phyloP scores from a whole-genome alignment of 2,888 invertebrate species.

The Brachyopa scutellaris region DNA sequence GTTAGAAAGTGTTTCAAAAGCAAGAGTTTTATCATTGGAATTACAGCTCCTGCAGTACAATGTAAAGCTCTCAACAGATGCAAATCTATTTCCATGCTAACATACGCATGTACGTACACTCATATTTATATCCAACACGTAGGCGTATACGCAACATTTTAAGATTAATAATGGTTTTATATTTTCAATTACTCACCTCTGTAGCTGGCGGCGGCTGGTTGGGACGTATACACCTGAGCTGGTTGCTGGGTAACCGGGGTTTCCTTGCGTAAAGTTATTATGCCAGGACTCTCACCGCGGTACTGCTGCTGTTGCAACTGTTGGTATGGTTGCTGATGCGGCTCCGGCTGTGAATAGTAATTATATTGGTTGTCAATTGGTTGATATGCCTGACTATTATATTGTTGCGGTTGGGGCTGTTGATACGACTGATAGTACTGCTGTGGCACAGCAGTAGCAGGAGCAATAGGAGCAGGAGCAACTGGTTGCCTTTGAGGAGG shows the following conservation, averaged over 20 bases:
- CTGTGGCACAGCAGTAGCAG: slow-evolving; percentile 68
- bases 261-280: slow-evolving; percentile 85
- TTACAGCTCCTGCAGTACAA: no score
- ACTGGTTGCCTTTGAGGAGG: slow-evolving; percentile 73
- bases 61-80: no score
- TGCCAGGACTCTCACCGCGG: slow-evolving; percentile 83
- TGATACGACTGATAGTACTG: slow-evolving; percentile 75
- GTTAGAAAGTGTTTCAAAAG: no score
- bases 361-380: slow-evolving; percentile 80
- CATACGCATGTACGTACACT: no score
- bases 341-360: slow-evolving; percentile 81
- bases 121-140: no score
- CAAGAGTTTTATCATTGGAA: no score
- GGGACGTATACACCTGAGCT: slow-evolving; percentile 89
- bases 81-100: no score
- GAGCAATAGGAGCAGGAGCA: slow-evolving; percentile 74
- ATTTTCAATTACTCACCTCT: slow-evolving; percentile 82
- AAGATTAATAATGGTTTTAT: not conserved
- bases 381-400: slow-evolving; percentile 62
- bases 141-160: slow-evolving; percentile 51
- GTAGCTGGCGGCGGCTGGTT: slow-evolving; percentile 89
- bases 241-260: slow-evolving; percentile 90
- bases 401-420: slow-evolving; percentile 77
- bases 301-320: slow-evolving; percentile 75
- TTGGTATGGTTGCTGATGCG: slow-evolving; percentile 75